Conservation (phyloP, 1,140 invertebrate genomes). For the Philopotamus ludificatus region DNA sequence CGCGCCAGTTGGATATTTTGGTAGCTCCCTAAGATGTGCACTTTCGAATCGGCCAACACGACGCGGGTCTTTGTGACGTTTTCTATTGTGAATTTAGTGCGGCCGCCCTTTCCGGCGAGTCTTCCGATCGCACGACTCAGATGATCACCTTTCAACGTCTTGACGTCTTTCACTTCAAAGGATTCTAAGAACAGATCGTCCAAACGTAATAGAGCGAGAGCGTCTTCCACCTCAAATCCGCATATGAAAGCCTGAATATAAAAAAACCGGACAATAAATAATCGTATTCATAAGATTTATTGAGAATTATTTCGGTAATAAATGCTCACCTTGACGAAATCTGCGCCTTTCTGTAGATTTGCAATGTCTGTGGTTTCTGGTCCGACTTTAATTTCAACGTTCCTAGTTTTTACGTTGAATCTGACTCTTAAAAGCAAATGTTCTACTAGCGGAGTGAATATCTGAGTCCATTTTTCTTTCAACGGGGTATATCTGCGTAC, state of each 20-base stretch:
- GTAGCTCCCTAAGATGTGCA: constrained; percentile 96
- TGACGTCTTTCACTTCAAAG: constrained; percentile 97
- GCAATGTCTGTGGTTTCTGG: constrained; percentile 83
- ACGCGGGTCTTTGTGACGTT: constrained; percentile 99
- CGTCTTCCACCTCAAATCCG: constrained; percentile 98
- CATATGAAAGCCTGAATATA: constrained; percentile 79
- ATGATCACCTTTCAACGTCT: constrained; percentile 94
- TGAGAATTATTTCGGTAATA: too few relatives aligned
- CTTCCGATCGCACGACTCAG: constrained; percentile 92
- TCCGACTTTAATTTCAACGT: constrained; percentile 81
- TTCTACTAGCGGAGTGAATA: constrained; percentile 94
- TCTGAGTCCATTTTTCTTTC: constrained; percentile 96
- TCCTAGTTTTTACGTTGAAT: constrained; percentile 89
- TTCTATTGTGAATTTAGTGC: constrained; percentile 98
- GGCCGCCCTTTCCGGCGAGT: constrained; percentile 94
- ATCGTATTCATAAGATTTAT: not conserved
- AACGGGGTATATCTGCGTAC: constrained; percentile 85
- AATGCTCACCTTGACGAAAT: constrained; percentile 81
- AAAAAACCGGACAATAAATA: not conserved
- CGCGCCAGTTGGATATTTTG: constrained; percentile 96
- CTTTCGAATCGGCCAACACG: constrained; percentile 93
- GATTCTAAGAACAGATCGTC: constrained; percentile 98
- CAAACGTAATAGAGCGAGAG: constrained; percentile 88
- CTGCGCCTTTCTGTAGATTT: constrained; percentile 94
- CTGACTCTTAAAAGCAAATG: constrained; percentile 91